Conservation (phyloP, 2,797 vertebrate genomes). For the Hoplostethus atlanticus region DNA sequence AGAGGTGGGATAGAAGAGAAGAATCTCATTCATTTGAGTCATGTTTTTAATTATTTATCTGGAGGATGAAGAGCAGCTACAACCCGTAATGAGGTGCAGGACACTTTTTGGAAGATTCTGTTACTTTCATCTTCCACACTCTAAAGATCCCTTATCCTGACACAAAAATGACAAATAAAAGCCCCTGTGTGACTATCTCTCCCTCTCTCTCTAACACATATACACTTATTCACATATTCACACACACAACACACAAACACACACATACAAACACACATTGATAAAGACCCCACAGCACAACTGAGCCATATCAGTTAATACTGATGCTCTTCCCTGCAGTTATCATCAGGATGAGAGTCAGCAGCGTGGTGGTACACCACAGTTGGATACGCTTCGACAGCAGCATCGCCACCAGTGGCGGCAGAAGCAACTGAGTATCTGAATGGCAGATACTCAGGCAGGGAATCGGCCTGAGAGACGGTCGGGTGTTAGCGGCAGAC, state of each 20-base stretch:
- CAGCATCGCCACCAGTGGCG: constrained; percentile 36
- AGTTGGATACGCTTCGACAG: constrained; percentile 54
- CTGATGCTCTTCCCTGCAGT: constrained; percentile 7
- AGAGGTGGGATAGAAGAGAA: constrained; percentile 38
- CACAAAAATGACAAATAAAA: constrained; percentile 47
- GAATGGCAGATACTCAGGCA: constrained; percentile 70
- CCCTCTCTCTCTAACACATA: background rate
- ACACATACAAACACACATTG: constrained; percentile 5
- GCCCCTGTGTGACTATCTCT: constrained; percentile 28
- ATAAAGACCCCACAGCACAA: constrained; percentile 24
- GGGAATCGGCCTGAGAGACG: constrained; percentile 68
- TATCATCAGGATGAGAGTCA: constrained; percentile 36
- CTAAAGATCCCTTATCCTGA: constrained; percentile 46
- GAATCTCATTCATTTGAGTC: constrained; percentile 73
- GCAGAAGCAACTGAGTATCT: constrained; percentile 18
- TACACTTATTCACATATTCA: background rate
- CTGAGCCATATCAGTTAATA: constrained; percentile 31
- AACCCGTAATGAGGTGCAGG: constrained; percentile 68
- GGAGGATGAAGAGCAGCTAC: constrained; percentile 54
- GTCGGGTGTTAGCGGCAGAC: constrained; percentile 46
- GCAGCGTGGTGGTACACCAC: constrained; percentile 20
- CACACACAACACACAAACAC: constrained; percentile 1
- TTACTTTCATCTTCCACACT: constrained; percentile 65
- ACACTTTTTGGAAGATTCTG: constrained; percentile 47
- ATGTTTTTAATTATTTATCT: constrained; percentile 78